Evolutionary conservation across 2,888 invertebrate species (phyloP), one percentile per base, ranked within the genome.

Genomic region (Baccha elongata): DNA sequence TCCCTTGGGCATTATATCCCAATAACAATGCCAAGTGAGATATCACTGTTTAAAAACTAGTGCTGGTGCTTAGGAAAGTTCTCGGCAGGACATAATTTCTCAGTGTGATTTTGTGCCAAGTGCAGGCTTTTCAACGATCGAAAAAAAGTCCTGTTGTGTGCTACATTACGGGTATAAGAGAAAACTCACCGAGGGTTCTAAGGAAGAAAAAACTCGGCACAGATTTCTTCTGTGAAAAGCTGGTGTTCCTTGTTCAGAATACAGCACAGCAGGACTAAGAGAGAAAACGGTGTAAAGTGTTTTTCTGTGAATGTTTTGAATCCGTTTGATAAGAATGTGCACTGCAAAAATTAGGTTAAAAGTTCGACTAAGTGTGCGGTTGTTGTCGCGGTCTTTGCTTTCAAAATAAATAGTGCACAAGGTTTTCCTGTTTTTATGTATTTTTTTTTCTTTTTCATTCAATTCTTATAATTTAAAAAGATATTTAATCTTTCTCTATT

Each of bases 321-420:
- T 67, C 67, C 62, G 64, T 83, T 78, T 81, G 75, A 71, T 67
- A 50, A 60, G 52, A 60, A 71, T 71, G 26, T 67, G 35, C 42
- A 44, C 48, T 42, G 17, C 53, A 40, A 58, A 52, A 83, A 78
- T 78, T 83, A 65, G 83, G 83, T 83, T 83, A 83, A 83, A 83
- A 78, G 78, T 83, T 78, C 83, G 78, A 64, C 76, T 67, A 68
- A 78, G 72, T 68, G 68, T 73, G 64, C 64, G 53, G 76, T 67
- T 44, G 44, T 60, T 79, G 71, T 81, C 58, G 80, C 71, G 58
- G 46, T 65, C 19, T 29, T 76, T 53, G 60, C 67, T 67, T 83
- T 76, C 11, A 21, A 65, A 62, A 71, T 68, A 62, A 67, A 75
- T 53, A 81, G 65, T 74, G 75, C 71, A 71, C 60, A 40, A 71